Percentiles rank a stretch among this genome's conserved stretches.
These are phyloP conservation scores for Pardalotus punctatus DNA, from an alignment of 2,113 vertebrate species.

Conservation along the genomic window DNA sequence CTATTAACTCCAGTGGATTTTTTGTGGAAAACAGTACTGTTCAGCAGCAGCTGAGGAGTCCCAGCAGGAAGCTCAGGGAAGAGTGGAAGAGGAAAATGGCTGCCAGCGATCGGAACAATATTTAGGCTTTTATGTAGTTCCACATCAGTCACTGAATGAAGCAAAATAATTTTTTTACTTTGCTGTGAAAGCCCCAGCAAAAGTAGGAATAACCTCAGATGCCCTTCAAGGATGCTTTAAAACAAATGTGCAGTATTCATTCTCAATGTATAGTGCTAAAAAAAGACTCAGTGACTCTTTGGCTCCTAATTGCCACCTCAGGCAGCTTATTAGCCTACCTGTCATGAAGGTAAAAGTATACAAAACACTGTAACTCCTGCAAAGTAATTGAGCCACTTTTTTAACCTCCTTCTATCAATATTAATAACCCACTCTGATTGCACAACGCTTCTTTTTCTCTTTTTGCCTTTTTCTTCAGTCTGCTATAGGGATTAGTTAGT, in stretches of 20 bases:
- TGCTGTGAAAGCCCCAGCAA: not conserved
- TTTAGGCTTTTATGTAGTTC: not conserved
- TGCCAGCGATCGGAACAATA: not conserved
- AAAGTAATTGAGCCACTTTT: not conserved
- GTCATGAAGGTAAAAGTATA: not conserved
- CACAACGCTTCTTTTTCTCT: not conserved
- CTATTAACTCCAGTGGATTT: not conserved
- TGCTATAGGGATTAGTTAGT: conserved; percentile 42
- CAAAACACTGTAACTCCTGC: not conserved
- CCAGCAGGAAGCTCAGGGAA: not conserved
- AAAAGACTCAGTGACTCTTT: not conserved
- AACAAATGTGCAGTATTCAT: not conserved
- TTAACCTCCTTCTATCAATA: not conserved
- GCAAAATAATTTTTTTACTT: not conserved
- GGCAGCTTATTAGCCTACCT: conserved; percentile 10
- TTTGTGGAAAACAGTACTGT: not conserved
- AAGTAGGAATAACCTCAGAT: not conserved
- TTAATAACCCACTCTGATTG: conserved; percentile 38
- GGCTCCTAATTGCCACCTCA: conserved; percentile 9
- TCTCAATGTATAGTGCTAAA: not conserved
- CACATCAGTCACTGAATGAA: not conserved
- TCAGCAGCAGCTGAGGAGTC: not conserved
- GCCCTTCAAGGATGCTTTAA: not conserved
- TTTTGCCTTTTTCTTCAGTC: not conserved
- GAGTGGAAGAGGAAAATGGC: not conserved